Base-by-base conservation (phyloP, 2,797 vertebrate genomes). In the Aplochiton taeniatus region DNA sequence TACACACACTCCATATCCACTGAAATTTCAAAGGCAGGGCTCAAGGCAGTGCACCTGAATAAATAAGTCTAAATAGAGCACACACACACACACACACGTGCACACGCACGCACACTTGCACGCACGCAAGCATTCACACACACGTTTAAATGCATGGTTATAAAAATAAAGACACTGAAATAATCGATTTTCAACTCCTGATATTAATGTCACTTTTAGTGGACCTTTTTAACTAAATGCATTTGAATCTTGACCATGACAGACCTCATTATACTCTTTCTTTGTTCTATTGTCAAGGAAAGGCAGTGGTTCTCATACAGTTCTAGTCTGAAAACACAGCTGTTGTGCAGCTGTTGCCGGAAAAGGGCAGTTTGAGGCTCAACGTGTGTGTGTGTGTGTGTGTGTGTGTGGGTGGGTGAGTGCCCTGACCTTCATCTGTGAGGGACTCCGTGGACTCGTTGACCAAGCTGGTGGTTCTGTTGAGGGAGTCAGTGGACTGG, bases 401-500 rank as follows among this genome's bases (percentile, higher is more conserved):
- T 20, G 52, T 54, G 17, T 19, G 8, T 48, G 46, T 3, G 13
- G 2, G 46, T 48, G 46, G 9, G 46, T 48, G 46, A 48, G 46
- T 11, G 46, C 9, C 10, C 61, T 43, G 14, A 51, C 48, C 49
- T 52, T 99, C 96, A 54, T 99, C 98, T 31, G 94, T 95, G 49
- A 99, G 93, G 0, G 97, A 99, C 74, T 99, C 98, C 64, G 91
- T 96, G 51, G 97, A 98, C 78, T 95, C 96, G 12, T 95, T 97
- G 82, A 95, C 96, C 78, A 94, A 93, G 84, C 91, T 95, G 79
- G 31, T 6, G 31, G 93, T 95, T 89, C 96, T 96, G 90, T 96
- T 94, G 68, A 99, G 93, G 16, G 96, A 98, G 88, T 99, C 97
- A 3, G 96, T 98, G 47, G 98, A 99, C 72, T 98, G 96, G 0